Percentiles rank a stretch among this genome's conserved stretches.
phyloP scores from a whole-genome alignment of 2,888 invertebrate genomes.

The Zhuqinia jingwanae region DNA sequence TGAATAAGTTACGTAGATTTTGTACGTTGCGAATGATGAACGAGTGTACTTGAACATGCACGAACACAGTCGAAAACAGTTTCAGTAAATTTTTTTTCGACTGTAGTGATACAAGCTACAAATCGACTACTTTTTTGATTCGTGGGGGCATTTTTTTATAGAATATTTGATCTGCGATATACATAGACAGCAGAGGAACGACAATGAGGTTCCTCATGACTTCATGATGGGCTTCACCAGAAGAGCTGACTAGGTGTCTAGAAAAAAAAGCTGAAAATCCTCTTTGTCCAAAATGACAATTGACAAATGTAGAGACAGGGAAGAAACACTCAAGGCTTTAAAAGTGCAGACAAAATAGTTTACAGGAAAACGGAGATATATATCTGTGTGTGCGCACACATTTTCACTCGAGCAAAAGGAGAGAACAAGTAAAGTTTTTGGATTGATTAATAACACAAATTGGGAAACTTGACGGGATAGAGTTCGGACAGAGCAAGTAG shows the following conservation, averaged over 20 bases:
- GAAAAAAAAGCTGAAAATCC: constrained; percentile 73
- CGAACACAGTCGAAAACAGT: too few species aligned
- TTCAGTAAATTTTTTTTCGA: too few species aligned
- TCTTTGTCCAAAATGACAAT: constrained; percentile 76
- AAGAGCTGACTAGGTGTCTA: constrained; percentile 63
- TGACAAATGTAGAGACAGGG: constrained; percentile 76
- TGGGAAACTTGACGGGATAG: constrained; percentile 69
- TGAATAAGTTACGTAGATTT: too few species aligned
- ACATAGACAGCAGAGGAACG: not conserved
- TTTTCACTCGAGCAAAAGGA: constrained; percentile 34
- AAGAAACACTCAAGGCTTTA: constrained; percentile 73
- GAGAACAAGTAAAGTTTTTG: constrained; percentile 58
- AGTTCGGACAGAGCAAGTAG: constrained; percentile 61
- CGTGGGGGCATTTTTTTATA: constrained; percentile 1
- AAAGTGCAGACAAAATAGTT: constrained; percentile 67
- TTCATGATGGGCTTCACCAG: constrained; percentile 54
- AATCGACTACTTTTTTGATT: constrained; percentile 24
- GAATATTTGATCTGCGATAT: not conserved
- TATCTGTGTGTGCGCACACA: not conserved
- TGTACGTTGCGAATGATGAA: too few species aligned
- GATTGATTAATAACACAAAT: constrained; percentile 75
- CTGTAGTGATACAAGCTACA: not conserved
- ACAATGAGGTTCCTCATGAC: constrained; percentile 46
- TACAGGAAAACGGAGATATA: constrained; percentile 29
- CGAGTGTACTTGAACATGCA: too few species aligned